Conservation (phyloP, 2,888 invertebrate species). For the Phlogophora meticulosa region DNA sequence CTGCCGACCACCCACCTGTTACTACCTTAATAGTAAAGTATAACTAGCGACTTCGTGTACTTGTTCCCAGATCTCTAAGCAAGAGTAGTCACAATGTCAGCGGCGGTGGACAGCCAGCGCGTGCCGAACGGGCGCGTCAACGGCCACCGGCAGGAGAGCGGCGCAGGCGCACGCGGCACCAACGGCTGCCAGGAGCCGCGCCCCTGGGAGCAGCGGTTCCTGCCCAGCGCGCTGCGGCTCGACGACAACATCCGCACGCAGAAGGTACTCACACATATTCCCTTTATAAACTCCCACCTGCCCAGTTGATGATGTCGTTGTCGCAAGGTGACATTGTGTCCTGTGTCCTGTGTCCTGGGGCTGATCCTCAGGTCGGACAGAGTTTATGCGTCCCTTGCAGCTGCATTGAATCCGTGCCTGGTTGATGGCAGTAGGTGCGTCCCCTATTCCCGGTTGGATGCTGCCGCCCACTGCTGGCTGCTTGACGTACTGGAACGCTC, state of each 20-base stretch:
- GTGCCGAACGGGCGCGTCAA: conserved; percentile 54
- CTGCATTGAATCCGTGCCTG: no score
- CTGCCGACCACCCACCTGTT: neutral
- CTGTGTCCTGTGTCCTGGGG: no score
- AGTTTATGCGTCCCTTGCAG: no score
- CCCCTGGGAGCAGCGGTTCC: conserved; percentile 81
- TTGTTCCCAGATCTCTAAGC: conserved; percentile 48
- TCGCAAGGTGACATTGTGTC: no score
- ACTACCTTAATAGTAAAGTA: no score
- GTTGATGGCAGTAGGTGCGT: no score
- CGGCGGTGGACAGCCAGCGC: conserved; percentile 71
- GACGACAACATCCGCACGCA: conserved; percentile 80
- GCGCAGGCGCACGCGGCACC: conserved; percentile 46
- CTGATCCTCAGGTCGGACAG: no score
- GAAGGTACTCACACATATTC: conserved; percentile 73
- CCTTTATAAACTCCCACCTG: no score
- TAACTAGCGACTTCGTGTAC: neutral
- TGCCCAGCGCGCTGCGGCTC: conserved; percentile 80
- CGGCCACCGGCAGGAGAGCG: conserved; percentile 67
- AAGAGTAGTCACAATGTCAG: conserved; percentile 71
- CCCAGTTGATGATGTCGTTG: neutral
- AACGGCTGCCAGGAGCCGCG: conserved; percentile 48
- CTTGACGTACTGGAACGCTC: no score
- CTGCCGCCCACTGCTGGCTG: no score
- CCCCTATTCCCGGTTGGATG: no score